phyloP scores from a whole-genome alignment of 2,113 vertebrate genomes.

The Atlantisia rogersi region DNA sequence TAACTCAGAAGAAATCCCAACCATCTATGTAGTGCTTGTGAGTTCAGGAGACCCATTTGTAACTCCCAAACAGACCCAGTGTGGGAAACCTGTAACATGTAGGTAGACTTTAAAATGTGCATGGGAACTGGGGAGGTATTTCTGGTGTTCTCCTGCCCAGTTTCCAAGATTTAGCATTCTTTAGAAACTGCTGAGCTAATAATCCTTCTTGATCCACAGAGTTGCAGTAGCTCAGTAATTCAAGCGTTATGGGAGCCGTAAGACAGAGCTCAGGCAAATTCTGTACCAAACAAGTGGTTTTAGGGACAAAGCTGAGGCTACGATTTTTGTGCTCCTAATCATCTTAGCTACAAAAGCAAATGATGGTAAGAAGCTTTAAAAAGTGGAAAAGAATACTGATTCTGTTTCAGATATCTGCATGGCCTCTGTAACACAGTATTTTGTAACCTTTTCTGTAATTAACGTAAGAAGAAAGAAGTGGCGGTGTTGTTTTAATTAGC shows the following conservation, averaged over 20 bases:
- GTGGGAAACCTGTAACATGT: background rate
- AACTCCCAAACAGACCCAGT: background rate
- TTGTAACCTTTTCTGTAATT: background rate
- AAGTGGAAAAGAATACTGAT: background rate
- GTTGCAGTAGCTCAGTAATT: background rate
- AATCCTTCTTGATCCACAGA: background rate
- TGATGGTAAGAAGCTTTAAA: background rate
- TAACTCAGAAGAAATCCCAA: background rate
- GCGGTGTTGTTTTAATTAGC: background rate
- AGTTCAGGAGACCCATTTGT: background rate
- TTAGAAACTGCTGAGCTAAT: background rate
- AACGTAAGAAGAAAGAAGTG: background rate
- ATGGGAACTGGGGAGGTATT: background rate
- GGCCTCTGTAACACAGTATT: background rate
- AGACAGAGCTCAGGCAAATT: background rate
- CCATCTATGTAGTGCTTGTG: fast-evolving
- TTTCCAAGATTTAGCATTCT: background rate
- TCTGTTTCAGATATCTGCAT: background rate
- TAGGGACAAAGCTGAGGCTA: background rate
- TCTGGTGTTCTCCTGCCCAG: background rate
- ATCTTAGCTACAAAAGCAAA: background rate
- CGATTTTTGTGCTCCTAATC: background rate
- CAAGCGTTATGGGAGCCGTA: fast-evolving
- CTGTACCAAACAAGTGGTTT: background rate
- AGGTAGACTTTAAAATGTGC: background rate